phyloP scores from a whole-genome alignment of 2,113 vertebrate species.

The Eulemur macaco region DNA sequence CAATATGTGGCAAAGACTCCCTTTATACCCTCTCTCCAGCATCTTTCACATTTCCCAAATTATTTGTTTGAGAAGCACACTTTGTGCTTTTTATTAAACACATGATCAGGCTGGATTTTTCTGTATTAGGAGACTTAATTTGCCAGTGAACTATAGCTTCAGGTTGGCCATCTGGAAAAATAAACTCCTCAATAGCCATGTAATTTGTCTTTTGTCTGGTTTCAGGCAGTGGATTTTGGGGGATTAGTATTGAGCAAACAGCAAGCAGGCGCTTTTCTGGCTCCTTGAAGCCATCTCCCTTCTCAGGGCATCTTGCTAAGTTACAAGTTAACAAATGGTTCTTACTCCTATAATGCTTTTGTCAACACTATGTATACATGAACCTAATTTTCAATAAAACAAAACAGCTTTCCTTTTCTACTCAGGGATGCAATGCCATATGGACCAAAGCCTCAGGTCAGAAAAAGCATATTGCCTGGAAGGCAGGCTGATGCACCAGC shows the following conservation, averaged over 20 bases:
- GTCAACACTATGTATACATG: conserved; percentile 60
- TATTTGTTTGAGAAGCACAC: conserved; percentile 71
- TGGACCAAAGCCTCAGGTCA: conserved; percentile 57
- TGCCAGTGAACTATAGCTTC: conserved; percentile 76
- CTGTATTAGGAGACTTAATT: conserved; percentile 71
- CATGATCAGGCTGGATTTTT: conserved; percentile 70
- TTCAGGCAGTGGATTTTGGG: conserved; percentile 74
- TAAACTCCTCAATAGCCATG: conserved; percentile 78
- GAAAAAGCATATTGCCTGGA: conserved; percentile 46
- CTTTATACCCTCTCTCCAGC: conserved; percentile 46
- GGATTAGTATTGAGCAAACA: conserved; percentile 77
- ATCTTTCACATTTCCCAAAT: conserved; percentile 67
- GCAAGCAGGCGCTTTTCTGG: conserved; percentile 62
- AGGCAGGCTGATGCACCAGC: conserved; percentile 29
- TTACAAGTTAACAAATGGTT: conserved; percentile 76
- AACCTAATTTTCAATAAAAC: conserved; percentile 61
- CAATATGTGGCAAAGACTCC: conserved; percentile 33
- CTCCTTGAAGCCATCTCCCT: conserved; percentile 68
- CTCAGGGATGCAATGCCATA: conserved; percentile 46
- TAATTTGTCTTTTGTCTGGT: conserved; percentile 83
- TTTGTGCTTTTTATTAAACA: conserved; percentile 74
- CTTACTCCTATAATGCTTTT: conserved; percentile 64
- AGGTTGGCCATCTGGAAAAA: conserved; percentile 81
- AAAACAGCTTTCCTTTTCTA: conserved; percentile 55
- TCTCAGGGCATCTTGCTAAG: conserved; percentile 70